Conservation (phyloP, 2,888 invertebrate genomes). For the Caenorhabditis afra region DNA sequence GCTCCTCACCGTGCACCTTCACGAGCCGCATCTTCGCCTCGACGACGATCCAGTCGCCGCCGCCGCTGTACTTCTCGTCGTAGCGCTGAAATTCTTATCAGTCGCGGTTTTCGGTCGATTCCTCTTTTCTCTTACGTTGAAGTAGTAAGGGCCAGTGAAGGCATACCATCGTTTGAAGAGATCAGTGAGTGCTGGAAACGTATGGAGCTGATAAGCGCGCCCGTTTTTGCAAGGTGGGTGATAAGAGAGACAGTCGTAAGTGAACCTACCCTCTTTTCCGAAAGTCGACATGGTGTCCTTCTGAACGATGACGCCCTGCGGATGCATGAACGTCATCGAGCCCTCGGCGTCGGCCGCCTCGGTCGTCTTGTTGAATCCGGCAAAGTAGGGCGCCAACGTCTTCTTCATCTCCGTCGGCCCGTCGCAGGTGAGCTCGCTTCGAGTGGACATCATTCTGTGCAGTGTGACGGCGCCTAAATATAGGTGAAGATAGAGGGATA, state of each 20-base stretch:
- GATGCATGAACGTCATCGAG: slow-evolving; percentile 58
- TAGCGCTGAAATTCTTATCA: slow-evolving; percentile 35
- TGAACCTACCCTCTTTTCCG: slow-evolving; percentile 50
- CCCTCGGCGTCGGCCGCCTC: slow-evolving; percentile 53
- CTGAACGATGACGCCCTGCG: slow-evolving; percentile 58
- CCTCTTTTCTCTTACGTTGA: slow-evolving; percentile 33
- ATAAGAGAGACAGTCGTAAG: too few species aligned
- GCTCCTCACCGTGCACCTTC: slow-evolving; percentile 34
- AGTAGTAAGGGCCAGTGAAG: slow-evolving; percentile 51
- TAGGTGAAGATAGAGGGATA: too few species aligned
- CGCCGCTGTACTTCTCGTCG: slow-evolving; percentile 58
- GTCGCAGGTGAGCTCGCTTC: slow-evolving; percentile 12
- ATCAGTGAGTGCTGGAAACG: slow-evolving; percentile 52
- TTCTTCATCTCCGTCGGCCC: slow-evolving; percentile 30
- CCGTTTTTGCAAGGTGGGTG: too few species aligned
- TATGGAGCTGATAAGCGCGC: not conserved
- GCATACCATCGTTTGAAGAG: slow-evolving; percentile 53
- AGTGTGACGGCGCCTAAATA: too few species aligned
- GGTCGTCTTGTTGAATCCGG: slow-evolving; percentile 48
- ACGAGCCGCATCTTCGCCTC: slow-evolving; percentile 48
- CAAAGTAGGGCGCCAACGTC: slow-evolving; percentile 49
- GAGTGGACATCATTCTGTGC: slow-evolving; percentile 22
- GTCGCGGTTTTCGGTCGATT: not conserved
- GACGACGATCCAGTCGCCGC: slow-evolving; percentile 52
- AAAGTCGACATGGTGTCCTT: slow-evolving; percentile 48